A percentile compares a stretch with the other conserved stretches of the same genome.
phyloP scores from a whole-genome alignment of 2,113 vertebrate species.

The Cairina moschata region DNA sequence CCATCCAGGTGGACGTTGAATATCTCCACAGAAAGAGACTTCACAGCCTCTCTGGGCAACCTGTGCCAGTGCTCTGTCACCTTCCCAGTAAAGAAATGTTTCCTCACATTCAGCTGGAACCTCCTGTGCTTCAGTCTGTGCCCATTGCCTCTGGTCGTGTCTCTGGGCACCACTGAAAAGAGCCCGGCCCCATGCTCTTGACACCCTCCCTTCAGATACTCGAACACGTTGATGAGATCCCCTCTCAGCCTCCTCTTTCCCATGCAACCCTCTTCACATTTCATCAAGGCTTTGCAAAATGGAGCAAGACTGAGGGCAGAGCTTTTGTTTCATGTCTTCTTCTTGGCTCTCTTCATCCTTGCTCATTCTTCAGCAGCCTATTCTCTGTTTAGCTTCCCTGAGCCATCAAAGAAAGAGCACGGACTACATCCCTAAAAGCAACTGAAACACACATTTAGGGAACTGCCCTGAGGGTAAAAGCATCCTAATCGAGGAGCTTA shows the following conservation, averaged over 20 bases:
- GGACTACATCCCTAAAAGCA: not conserved
- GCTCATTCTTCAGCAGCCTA: not conserved
- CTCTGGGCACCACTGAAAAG: too few relatives aligned
- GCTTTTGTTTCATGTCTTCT: not conserved
- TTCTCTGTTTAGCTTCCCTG: slow-evolving; percentile 16
- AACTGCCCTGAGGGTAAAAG: not conserved
- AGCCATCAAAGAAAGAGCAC: not conserved
- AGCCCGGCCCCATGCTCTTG: too few relatives aligned
- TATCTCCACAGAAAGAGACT: too few relatives aligned
- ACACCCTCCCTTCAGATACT: not conserved
- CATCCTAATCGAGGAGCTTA: not conserved
- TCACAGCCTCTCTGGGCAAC: too few relatives aligned
- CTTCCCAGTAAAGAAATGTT: not conserved
- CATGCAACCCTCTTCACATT: too few relatives aligned
- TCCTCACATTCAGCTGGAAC: too few relatives aligned
- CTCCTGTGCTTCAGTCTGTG: too few relatives aligned
- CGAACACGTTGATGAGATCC: too few relatives aligned
- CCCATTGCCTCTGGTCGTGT: too few relatives aligned
- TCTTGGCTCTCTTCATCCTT: not conserved
- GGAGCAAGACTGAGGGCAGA: not conserved
- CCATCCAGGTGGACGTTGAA: too few relatives aligned
- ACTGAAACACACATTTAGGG: not conserved
- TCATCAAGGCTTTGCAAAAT: not conserved
- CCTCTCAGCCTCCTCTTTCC: too few relatives aligned
- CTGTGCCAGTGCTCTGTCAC: not conserved